Conservation (phyloP, 2,888 invertebrate genomes). For the Coremacera marginata region DNA sequence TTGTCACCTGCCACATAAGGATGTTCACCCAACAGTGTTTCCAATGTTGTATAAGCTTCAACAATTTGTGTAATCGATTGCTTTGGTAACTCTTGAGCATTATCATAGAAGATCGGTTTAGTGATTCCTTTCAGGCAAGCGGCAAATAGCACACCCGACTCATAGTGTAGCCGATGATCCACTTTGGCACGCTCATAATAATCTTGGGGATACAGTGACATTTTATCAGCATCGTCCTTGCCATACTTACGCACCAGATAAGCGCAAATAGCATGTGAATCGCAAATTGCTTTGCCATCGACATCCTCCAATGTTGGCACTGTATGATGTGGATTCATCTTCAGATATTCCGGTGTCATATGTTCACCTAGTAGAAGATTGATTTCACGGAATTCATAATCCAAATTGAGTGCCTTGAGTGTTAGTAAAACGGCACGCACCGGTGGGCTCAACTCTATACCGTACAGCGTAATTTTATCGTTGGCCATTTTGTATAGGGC, state of each 20-base stretch:
- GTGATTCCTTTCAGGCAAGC: conserved; percentile 52
- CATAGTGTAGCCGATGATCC: conserved; percentile 63
- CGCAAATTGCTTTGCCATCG: conserved; percentile 52
- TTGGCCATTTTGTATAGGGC: conserved; percentile 38
- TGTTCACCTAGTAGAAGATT: conserved; percentile 53
- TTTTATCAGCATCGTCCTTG: conserved; percentile 49
- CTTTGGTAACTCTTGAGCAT: conserved; percentile 51
- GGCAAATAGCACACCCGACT: conserved; percentile 58
- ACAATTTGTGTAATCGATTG: conserved; percentile 48
- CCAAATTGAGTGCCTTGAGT: conserved; percentile 74
- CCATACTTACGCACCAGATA: conserved; percentile 62
- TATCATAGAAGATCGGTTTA: conserved; percentile 48
- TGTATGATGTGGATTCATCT: conserved; percentile 62
- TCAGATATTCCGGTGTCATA: conserved; percentile 48
- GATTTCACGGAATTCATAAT: conserved; percentile 69
- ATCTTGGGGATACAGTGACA: conserved; percentile 60
- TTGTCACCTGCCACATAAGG: conserved; percentile 56
- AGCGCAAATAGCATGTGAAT: conserved; percentile 63
- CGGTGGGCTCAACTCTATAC: conserved; percentile 71
- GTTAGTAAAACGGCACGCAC: conserved; percentile 74
- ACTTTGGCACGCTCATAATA: conserved; percentile 57
- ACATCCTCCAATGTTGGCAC: conserved; percentile 60
- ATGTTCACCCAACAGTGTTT: conserved; percentile 52
- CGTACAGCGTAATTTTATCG: conserved; percentile 57
- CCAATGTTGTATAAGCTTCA: conserved; percentile 53